A percentile compares a stretch with the other conserved stretches of the same genome.
Evolutionary conservation across 2,888 invertebrate genomes (phyloP).

Genomic region (Mellilla xanthometata): DNA sequence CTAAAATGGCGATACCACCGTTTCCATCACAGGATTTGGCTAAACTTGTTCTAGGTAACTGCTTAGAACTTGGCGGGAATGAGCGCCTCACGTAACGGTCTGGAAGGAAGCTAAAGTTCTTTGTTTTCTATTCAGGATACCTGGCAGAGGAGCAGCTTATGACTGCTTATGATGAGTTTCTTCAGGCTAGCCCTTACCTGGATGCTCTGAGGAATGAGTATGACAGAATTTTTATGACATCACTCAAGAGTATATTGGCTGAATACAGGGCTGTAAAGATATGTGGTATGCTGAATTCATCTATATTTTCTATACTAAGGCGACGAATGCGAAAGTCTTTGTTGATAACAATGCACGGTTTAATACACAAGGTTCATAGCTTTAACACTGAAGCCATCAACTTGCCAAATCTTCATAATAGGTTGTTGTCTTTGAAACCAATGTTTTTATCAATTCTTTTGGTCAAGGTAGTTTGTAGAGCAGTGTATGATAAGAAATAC

Average conservation of each 20-base stretch:
- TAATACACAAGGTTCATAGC: no score
- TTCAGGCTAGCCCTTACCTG: conserved; percentile 72
- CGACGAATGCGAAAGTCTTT: no score
- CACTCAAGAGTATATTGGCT: conserved; percentile 69
- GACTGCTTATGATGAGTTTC: conserved; percentile 77
- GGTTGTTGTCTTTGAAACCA: no score
- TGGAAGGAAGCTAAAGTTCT: conserved; percentile 19
- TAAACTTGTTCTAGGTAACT: conserved; percentile 72
- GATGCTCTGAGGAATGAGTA: conserved; percentile 72
- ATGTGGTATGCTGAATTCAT: conserved; percentile 68
- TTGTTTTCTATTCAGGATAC: conserved; percentile 58
- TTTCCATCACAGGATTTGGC: conserved; percentile 74
- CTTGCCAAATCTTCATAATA: no score
- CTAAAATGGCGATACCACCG: conserved; percentile 62
- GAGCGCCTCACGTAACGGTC: conserved; percentile 33
- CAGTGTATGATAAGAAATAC: no score
- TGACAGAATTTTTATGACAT: conserved; percentile 77
- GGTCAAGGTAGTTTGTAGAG: no score
- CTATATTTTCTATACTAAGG: no score
- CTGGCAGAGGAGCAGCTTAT: conserved; percentile 75
- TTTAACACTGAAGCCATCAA: no score
- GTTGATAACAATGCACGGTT: no score
- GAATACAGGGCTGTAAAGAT: conserved; percentile 77
- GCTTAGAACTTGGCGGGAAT: conserved; percentile 66
- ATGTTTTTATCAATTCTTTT: no score